A percentile compares a stretch with the other conserved stretches of the same genome.
phyloP scores from a whole-genome alignment of 2,113 vertebrate species.

The Serranochromis macrocephalus region DNA sequence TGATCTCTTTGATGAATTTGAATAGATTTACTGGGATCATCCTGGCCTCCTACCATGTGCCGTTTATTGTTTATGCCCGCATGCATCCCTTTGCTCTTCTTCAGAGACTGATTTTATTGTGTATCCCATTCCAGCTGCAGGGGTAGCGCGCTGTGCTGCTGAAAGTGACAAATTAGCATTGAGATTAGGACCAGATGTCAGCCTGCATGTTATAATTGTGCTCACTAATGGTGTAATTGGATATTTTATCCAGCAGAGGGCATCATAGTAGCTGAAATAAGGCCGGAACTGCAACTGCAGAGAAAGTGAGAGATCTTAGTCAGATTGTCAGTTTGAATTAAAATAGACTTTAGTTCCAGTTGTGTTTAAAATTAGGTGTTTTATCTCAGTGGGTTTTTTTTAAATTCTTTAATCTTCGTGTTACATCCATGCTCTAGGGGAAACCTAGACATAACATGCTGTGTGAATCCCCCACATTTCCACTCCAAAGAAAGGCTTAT shows the following conservation, averaged over 20 bases:
- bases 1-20: conserved; percentile 21
- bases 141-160: background rate
- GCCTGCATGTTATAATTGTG: background rate
- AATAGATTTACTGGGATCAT: conserved; percentile 14
- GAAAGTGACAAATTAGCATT: conserved; percentile 16
- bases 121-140: conserved; percentile 10
- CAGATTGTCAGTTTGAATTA: background rate
- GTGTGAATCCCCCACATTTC: background rate
- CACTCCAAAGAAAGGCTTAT: background rate
- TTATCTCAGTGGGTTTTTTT: background rate
- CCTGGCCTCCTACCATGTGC: background rate
- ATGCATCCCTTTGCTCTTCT: background rate
- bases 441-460: background rate
- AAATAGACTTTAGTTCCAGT: background rate
- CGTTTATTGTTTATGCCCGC: conserved; percentile 12
- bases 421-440: background rate
- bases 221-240: background rate
- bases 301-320: background rate
- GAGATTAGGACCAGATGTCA: conserved; percentile 40
- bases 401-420: background rate
- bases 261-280: background rate
- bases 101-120: background rate
- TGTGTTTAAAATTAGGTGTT: background rate
- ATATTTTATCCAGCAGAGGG: conserved; percentile 21
- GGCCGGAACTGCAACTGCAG: background rate